Percentiles rank a stretch among this genome's conserved stretches.
phyloP scores from a whole-genome alignment of 2,113 vertebrate species.

The Nycticebus coucang region DNA sequence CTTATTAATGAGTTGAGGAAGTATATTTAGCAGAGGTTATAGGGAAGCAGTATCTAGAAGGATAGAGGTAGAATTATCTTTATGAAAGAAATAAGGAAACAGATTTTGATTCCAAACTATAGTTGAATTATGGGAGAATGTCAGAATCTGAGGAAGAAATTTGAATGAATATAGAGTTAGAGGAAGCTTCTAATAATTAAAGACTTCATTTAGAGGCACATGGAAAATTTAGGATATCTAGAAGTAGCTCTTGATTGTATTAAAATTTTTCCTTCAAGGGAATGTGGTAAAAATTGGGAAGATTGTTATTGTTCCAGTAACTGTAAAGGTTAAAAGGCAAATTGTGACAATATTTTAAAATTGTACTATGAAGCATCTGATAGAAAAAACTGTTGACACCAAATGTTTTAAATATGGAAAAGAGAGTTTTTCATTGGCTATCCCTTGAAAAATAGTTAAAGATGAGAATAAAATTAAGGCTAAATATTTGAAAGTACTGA shows the following conservation, averaged over 20 bases:
- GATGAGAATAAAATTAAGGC: background rate
- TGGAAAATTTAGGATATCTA: background rate
- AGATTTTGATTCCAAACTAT: background rate
- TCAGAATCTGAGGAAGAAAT: conserved; percentile 7
- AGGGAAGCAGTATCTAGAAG: background rate
- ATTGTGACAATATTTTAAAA: conserved; percentile 3
- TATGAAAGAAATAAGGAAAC: background rate
- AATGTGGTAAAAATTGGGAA: background rate
- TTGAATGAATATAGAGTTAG: background rate
- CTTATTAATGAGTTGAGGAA: background rate
- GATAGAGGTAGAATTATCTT: background rate
- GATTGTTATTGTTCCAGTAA: background rate
- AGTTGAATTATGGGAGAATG: background rate
- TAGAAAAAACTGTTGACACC: background rate
- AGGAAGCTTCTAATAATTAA: background rate
- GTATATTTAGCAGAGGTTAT: background rate
- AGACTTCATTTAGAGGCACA: background rate
- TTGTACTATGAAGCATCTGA: background rate
- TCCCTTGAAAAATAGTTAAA: background rate
- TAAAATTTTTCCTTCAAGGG: background rate
- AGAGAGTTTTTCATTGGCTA: background rate
- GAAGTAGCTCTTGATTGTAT: background rate
- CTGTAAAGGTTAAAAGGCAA: background rate
- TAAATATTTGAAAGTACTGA: conserved; percentile 13
- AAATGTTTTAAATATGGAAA: background rate